phyloP scores from a whole-genome alignment of 2,888 invertebrate genomes.

The Lasioglossum vierecki region DNA sequence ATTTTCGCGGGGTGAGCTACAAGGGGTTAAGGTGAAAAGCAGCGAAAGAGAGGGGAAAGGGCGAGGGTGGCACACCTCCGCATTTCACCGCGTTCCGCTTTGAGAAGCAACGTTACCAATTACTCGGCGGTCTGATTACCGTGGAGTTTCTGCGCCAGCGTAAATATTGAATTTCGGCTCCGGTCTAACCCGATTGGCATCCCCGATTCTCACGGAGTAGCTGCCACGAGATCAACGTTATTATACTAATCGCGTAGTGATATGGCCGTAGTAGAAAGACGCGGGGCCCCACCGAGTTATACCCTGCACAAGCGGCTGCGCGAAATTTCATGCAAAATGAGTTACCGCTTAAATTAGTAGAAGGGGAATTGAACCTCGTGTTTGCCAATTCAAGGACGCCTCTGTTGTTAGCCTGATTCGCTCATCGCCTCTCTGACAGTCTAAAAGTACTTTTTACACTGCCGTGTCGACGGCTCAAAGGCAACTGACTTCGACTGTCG shows the following conservation, averaged over 20 bases:
- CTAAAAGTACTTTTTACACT: neutral
- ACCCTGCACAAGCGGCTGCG: neutral
- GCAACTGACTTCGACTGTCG: neutral
- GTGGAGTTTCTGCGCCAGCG: slow-evolving; percentile 71
- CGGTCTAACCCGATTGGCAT: slow-evolving; percentile 70
- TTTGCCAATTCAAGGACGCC: neutral
- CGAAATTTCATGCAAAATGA: slow-evolving; percentile 19
- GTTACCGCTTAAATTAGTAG: slow-evolving; percentile 19
- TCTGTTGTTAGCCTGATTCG: slow-evolving; percentile 24
- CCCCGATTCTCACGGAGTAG: slow-evolving; percentile 56
- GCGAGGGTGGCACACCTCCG: neutral
- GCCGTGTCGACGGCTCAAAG: neutral
- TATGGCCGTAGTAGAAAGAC: slow-evolving; percentile 12
- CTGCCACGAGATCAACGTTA: slow-evolving; percentile 62
- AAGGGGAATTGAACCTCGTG: slow-evolving; percentile 20
- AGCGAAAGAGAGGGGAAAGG: neutral
- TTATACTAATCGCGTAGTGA: slow-evolving; percentile 67
- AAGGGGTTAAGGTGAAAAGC: neutral
- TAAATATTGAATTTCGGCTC: slow-evolving; percentile 77
- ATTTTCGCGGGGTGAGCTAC: neutral
- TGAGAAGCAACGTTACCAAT: slow-evolving; percentile 69
- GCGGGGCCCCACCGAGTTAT: neutral
- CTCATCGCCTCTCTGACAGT: neutral
- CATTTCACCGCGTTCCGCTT: slow-evolving; percentile 55
- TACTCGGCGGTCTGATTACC: slow-evolving; percentile 74